Conservation (phyloP, 2,113 vertebrate species). For the Okapia johnstoni region DNA sequence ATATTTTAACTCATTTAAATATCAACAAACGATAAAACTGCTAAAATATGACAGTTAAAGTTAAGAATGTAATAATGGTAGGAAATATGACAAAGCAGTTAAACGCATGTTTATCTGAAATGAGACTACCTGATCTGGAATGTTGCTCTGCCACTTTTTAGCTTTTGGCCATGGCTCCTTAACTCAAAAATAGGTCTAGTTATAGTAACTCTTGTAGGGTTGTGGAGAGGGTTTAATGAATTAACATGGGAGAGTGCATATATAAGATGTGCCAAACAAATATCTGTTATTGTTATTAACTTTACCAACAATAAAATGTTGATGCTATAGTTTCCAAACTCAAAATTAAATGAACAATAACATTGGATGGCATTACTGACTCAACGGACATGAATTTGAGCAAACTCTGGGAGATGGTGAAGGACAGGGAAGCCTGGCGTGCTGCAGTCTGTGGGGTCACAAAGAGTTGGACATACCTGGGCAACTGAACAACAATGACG, state of each 20-base stretch:
- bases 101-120: not conserved
- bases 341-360: not conserved
- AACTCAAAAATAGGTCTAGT: not conserved
- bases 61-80: not conserved
- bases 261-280: not conserved
- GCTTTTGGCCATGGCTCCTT: not conserved
- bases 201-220: not conserved
- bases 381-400: not conserved
- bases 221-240: not conserved
- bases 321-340: not conserved
- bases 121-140: not conserved
- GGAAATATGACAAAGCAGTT: not conserved
- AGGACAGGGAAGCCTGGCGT: not conserved
- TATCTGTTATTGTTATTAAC: not conserved
- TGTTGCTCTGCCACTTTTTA: not conserved
- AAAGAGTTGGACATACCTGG: not conserved
- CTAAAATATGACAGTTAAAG: not conserved
- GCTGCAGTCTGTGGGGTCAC: not conserved
- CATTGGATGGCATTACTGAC: not conserved
- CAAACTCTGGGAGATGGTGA: not conserved
- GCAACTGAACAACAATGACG: not conserved
- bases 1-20: conserved; percentile 21
- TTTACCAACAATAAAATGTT: not conserved
- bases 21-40: not conserved
- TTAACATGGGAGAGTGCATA: not conserved